Percentiles rank a stretch among this genome's conserved stretches.
Evolutionary conservation across 2,113 vertebrate genomes (phyloP).

Genomic region (Bufo gargarizans): DNA sequence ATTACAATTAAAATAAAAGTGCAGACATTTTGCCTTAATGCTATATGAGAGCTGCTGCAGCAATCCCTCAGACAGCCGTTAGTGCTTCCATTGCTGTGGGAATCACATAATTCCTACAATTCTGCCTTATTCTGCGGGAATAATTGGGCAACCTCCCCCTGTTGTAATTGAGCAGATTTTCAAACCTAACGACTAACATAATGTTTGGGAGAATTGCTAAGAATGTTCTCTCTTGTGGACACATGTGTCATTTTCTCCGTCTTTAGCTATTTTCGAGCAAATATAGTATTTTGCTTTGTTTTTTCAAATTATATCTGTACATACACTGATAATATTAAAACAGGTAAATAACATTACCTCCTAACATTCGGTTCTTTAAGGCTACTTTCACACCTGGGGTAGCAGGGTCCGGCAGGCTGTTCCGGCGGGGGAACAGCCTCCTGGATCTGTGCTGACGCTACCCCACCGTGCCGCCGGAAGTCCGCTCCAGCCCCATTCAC

Average conservation of each 20-base stretch:
- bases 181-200: conserved; percentile 7
- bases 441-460: too few relatives aligned
- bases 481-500: too few relatives aligned
- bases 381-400: too few relatives aligned
- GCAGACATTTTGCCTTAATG: conserved; percentile 23
- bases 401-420: too few relatives aligned
- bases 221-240: neutral
- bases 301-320: neutral
- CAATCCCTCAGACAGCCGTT: conserved; percentile 22
- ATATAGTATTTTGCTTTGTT: neutral
- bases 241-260: neutral
- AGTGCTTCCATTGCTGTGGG: neutral
- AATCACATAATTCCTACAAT: neutral
- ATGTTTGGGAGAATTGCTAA: conserved; percentile 11
- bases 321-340: neutral
- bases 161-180: conserved; percentile 14
- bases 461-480: too few relatives aligned
- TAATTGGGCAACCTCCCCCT: neutral
- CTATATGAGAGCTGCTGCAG: neutral
- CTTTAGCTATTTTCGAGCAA: neutral
- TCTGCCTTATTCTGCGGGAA: neutral
- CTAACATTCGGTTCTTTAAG: too few relatives aligned
- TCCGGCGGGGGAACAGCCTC: too few relatives aligned
- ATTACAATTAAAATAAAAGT: conserved; percentile 42
- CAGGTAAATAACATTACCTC: too few relatives aligned